Evolutionary conservation across 1,140 invertebrate genomes (phyloP), one percentile per base, ranked within the genome.

Genomic region (Globodera ellingtonae): DNA sequence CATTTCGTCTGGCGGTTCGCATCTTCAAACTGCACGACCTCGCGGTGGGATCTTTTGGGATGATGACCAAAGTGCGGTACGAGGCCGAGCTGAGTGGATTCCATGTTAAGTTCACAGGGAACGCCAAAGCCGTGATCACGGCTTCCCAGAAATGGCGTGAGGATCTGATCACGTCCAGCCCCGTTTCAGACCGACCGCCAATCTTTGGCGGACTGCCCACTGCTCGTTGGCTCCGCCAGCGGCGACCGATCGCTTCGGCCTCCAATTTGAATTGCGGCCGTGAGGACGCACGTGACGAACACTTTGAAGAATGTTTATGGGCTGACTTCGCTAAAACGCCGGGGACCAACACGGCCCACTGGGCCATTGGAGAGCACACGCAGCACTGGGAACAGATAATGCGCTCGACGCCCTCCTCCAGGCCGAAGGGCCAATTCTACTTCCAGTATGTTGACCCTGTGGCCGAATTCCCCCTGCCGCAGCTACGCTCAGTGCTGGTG

Each of bases 391-490:
- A 84, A 35, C 75, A 86, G 65, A 35, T 87, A 15, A 75, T 86
- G 44, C 24, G 67, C 24, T 18, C 46, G 67, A 47, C 67, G 46
- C 67, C 46, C 35, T 70, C 69, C 35, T 75, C 35, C 5, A 50
- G 74, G 35, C 84, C 84, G 13, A n/a, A 75, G n/a, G 85, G 85
- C 46, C 56, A 85, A 76, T 85, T 85, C 67, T 50, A 86, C 50
- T 85, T 80, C 72, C 84, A 85, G 84, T 84, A 81, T 62, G 69
- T 87, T 18, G 85, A 85, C 74, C 85, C 84, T n/a, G 80, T 85
- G 72, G 71, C 84, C 18, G 84, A 74, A 48, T 67, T 86, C 18
- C 75, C 70, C 3, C 18, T 87, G 18, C 79, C 76, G 10, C 82
- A 82, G 35, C 78, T 85, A 62, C 77, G 85, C 46, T 85, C 84